A percentile compares a stretch with the other conserved stretches of the same genome.
Conservation (phyloP, 2,113 vertebrate species). For the Anolis sagrei region DNA sequence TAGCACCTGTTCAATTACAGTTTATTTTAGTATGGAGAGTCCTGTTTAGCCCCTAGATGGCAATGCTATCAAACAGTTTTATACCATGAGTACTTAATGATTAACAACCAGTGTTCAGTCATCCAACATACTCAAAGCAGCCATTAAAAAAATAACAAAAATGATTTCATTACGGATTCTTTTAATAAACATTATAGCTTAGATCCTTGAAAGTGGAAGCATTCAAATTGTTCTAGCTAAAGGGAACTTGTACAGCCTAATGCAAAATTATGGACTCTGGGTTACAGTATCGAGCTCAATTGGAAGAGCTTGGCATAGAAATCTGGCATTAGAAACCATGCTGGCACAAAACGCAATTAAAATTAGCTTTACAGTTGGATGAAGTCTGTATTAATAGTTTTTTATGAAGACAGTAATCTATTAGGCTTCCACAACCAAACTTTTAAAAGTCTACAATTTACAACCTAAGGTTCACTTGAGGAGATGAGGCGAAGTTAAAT, state of each 20-base stretch:
- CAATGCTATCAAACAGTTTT: constrained; percentile 90
- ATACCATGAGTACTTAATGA: constrained; percentile 79
- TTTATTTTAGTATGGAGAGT: constrained; percentile 85
- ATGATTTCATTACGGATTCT: constrained; percentile 91
- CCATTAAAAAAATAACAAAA: constrained; percentile 90
- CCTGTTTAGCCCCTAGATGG: constrained; percentile 88
- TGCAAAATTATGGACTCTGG: constrained; percentile 68
- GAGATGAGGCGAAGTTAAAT: constrained; percentile 51
- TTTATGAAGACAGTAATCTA: constrained; percentile 66
- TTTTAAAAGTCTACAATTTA: constrained; percentile 68
- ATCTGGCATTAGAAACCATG: constrained; percentile 62
- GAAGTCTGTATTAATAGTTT: constrained; percentile 64
- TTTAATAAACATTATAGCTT: constrained; percentile 88
- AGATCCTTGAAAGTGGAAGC: constrained; percentile 81
- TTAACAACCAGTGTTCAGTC: constrained; percentile 81
- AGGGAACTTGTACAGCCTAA: constrained; percentile 47
- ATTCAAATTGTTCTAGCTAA: constrained; percentile 73
- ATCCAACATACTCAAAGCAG: constrained; percentile 83
- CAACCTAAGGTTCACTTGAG: constrained; percentile 23
- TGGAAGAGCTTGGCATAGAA: constrained; percentile 67
- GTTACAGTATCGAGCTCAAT: constrained; percentile 66
- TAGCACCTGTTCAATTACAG: constrained; percentile 86
- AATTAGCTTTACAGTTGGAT: constrained; percentile 66
- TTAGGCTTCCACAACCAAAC: constrained; percentile 66
- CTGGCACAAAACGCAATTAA: constrained; percentile 65